Evolutionary conservation across 2,888 invertebrate genomes (phyloP).

Genomic region (Smittia aterrima): DNA sequence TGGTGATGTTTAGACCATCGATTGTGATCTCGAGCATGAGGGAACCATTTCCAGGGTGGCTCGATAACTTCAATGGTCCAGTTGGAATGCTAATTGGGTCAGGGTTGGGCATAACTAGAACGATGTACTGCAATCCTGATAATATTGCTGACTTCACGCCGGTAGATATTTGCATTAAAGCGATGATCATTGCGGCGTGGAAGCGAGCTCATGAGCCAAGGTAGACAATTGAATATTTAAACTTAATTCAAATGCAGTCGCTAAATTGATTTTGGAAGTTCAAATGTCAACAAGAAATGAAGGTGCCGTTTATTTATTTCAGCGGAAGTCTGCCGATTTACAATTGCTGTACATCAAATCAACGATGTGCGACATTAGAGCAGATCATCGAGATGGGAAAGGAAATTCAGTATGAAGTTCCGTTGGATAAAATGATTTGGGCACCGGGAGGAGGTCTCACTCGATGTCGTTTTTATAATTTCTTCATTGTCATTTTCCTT

Average conservation of each 20-base stretch:
- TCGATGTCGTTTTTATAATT: constrained; percentile 61
- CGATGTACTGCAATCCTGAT: constrained; percentile 61
- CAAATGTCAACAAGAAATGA: no score
- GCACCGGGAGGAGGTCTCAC: constrained; percentile 61
- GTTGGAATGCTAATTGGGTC: constrained; percentile 69
- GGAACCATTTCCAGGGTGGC: constrained; percentile 67
- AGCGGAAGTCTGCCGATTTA: constrained; percentile 63
- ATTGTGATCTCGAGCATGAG: constrained; percentile 67
- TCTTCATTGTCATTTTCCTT: constrained; percentile 64
- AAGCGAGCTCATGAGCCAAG: constrained; percentile 51
- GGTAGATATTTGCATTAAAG: constrained; percentile 74
- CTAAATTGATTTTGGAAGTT: neutral
- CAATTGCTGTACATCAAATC: constrained; percentile 73
- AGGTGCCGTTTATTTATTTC: neutral
- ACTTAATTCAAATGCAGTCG: neutral
- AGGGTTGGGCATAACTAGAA: constrained; percentile 71
- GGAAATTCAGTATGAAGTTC: constrained; percentile 57
- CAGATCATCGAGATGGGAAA: constrained; percentile 62
- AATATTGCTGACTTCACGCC: constrained; percentile 74
- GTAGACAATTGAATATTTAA: neutral
- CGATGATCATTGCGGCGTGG: constrained; percentile 69
- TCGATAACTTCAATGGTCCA: constrained; percentile 77
- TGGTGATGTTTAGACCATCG: constrained; percentile 80
- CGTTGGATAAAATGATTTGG: constrained; percentile 72
- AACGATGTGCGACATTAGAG: constrained; percentile 66